Conservation (phyloP, 2,113 vertebrate genomes). For the Acrocephalus arundinaceus region DNA sequence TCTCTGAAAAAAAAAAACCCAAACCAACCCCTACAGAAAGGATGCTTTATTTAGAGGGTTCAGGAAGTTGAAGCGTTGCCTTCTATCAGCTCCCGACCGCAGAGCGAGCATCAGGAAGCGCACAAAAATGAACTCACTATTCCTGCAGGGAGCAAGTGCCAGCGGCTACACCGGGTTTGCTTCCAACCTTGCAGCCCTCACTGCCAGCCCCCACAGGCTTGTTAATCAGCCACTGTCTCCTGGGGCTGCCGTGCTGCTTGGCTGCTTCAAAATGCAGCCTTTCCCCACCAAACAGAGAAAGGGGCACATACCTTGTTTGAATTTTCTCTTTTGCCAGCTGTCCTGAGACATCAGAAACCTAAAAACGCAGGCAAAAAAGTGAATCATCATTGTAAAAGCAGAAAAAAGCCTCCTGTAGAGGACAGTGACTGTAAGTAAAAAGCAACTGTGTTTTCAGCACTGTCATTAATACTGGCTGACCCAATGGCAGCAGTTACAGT, state of each 20-base stretch:
- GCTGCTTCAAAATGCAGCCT: neutral
- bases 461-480: neutral
- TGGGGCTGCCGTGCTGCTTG: neutral
- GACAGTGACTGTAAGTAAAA: neutral
- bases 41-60: constrained; percentile 45
- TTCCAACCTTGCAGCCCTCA: neutral
- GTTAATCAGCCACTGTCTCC: neutral
- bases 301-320: neutral
- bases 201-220: neutral
- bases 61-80: constrained; percentile 51
- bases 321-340: neutral
- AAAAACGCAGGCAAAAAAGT: neutral
- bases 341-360: neutral
- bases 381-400: neutral
- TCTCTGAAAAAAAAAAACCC: neutral
- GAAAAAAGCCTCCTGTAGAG: neutral
- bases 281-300: neutral
- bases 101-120: constrained; percentile 40
- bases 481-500: neutral
- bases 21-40: neutral
- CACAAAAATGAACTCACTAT: constrained; percentile 57
- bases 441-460: neutral
- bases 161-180: neutral
- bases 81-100: constrained; percentile 38
- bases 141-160: constrained; percentile 31